Evolutionary conservation across 2,113 vertebrate genomes (phyloP), one percentile per base, ranked within the genome.

Genomic region (Onychostruthus taczanowskii): DNA sequence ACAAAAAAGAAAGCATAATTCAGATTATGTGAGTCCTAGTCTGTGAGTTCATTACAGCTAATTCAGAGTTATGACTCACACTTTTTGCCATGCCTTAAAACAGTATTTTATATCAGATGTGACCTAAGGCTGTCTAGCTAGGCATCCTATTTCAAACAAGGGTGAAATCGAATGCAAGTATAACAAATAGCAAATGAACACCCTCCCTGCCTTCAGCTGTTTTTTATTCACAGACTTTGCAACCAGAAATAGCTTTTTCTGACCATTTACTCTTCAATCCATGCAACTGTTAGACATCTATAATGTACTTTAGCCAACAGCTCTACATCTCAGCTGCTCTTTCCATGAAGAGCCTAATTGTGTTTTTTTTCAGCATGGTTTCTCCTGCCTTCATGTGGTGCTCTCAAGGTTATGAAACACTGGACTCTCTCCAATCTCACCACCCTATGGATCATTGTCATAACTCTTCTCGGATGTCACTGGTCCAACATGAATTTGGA

Each of bases 71-170:
- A 70, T 14, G 39, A 50, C 11, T 78, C 46, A 12, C 26, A 18
- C 0, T 22, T 31, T 61, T 86, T 70, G 53, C 56, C 16, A 6
- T 37, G 49, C 26, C 52, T 75, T 84, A 68, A 44, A 63, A 46
- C 11, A 52, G 7, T 53, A 26, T 41, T 73, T 26, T 73, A 1
- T 63, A 61, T 10, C 0, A 0, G 22, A 11, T 72, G 33, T 7
- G 8, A 61, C 13, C 11, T 84, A 55, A 82, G 20, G 15, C 18
- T 11, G 3, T 33, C 17, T 56, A 67, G 62, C 16, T n/a, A 83
- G 6, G 9, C 22, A 73, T 56, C 19, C 6, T 66, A 3, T 61
- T 75, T 79, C 77, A 59, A 84, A 73, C 16, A 56, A 37, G 16
- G 26, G 8, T 28, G 41, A 73, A 72, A 83, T 6, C 2, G 0